A percentile compares a stretch with the other conserved stretches of the same genome.
Evolutionary conservation across 2,888 invertebrate species (phyloP).

Genomic region (Drosophila phalerata): DNA sequence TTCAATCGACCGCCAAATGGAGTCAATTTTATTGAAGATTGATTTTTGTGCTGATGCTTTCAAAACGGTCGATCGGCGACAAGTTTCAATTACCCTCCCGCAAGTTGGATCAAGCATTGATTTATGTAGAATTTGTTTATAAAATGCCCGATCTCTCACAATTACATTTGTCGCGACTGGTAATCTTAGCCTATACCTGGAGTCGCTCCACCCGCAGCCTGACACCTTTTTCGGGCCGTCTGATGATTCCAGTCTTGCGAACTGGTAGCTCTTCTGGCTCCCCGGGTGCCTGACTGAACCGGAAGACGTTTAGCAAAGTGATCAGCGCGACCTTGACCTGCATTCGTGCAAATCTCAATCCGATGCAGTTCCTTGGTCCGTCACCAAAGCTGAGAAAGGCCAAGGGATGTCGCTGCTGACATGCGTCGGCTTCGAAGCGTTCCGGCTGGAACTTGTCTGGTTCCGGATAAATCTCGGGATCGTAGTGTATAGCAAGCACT

Average conservation of each 20-base stretch:
- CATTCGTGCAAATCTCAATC: conserved; percentile 79
- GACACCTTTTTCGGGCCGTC: conserved; percentile 57
- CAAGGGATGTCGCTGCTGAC: conserved; percentile 72
- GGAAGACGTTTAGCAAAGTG: conserved; percentile 52
- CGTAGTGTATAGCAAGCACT: conserved; percentile 84
- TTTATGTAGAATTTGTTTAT: conserved; percentile 37
- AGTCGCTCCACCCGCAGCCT: conserved; percentile 55
- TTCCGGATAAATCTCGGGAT: conserved; percentile 85
- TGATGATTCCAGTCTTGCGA: conserved; percentile 31
- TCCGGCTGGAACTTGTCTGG: conserved; percentile 86
- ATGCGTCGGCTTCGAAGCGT: conserved; percentile 83
- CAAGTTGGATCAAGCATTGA: background rate
- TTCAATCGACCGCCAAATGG: conserved; percentile 69
- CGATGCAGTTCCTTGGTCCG: conserved; percentile 83
- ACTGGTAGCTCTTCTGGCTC: conserved; percentile 54
- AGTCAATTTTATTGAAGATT: conserved; percentile 56
- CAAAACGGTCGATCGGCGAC: background rate
- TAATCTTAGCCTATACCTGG: background rate
- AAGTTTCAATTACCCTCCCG: conserved; percentile 7
- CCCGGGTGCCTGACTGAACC: conserved; percentile 23
- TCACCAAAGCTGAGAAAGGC: conserved; percentile 85
- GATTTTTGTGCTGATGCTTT: conserved; percentile 60
- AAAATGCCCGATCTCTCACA: conserved; percentile 6
- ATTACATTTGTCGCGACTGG: conserved; percentile 61
- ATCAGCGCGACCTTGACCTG: conserved; percentile 80